Percentiles rank a stretch among this genome's conserved stretches.
Conservation (phyloP, 2,797 vertebrate species). For the Varecia variegata region DNA sequence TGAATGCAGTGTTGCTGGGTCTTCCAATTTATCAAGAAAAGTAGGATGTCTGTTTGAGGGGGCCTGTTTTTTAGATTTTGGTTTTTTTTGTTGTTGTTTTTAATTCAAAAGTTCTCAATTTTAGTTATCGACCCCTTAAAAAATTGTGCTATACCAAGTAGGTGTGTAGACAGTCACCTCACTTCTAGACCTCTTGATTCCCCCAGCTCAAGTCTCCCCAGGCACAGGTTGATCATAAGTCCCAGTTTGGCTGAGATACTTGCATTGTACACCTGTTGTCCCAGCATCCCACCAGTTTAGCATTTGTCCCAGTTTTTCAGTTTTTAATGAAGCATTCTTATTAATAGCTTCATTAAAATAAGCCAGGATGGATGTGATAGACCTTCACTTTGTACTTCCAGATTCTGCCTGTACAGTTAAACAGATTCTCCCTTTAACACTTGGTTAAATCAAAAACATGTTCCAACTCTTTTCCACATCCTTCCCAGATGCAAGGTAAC, state of each 20-base stretch:
- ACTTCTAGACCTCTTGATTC: not conserved
- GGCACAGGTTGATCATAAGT: not conserved
- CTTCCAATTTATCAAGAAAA: not conserved
- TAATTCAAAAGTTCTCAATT: not conserved
- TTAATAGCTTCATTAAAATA: conserved; percentile 29
- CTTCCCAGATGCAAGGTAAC: not conserved
- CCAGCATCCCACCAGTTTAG: not conserved
- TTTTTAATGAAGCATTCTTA: conserved; percentile 44
- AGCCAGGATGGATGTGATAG: not conserved
- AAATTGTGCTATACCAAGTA: not conserved
- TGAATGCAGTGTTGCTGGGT: not conserved
- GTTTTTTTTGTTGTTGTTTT: not conserved
- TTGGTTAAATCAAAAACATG: conserved; percentile 24
- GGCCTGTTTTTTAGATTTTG: not conserved
- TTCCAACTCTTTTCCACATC: not conserved
- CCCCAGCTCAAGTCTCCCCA: not conserved
- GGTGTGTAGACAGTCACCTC: not conserved
- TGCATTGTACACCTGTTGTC: not conserved
- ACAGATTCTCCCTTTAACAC: conserved; percentile 5
- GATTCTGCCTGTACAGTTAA: not conserved
- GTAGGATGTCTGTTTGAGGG: not conserved
- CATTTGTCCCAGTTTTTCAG: not conserved
- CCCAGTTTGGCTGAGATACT: not conserved
- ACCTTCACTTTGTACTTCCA: conserved; percentile 21
- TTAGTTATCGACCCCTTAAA: not conserved